Evolutionary conservation across 2,888 invertebrate species (phyloP), one percentile per base, ranked within the genome.

Genomic region (Cylindroiulus punctatus): DNA sequence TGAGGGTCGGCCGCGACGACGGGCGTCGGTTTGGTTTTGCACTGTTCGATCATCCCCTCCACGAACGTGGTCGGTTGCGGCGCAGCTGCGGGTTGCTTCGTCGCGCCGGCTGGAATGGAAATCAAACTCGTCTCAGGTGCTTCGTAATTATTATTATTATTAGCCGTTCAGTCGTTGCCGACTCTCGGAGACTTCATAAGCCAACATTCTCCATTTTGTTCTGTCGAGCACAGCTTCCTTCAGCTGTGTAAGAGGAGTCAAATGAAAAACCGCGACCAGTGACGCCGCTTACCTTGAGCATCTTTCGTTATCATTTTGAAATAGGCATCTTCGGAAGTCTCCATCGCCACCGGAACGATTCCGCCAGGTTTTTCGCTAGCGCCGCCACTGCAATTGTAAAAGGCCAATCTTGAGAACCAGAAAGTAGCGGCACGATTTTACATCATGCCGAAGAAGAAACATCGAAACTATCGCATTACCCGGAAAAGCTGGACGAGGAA

Each of bases 271-370:
- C 7, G 32, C 26, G 4, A 81, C 81, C 1, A 7, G 12, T 36
- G 3, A 14, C 32, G 10, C 47, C 17, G 2, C 47, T 47, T 17
- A 10, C 47, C 17, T 47, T 47, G 47, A 47, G 47, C 47, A 10
- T 47, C 47, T 17, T 47, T 36, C 36, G 36, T 47, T 47, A 47
- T 47, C 14, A 84, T 40, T 42, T 84, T 84, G n/a, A 84, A 84
- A 22, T 85, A 42, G 44, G 57, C 36, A 44, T 47, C 52, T 85
- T 84, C 88, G 47, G 84, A 86, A 14, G 86, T 86, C 84, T 86
- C 86, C 86, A 86, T 86, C 14, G 86, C 81, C 5, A 86, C 44
- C 12, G 86, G 86, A 32, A 81, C 40, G 81, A 3, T 44, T 26
- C 44, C 76, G n/a, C 22, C 42, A n/a, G 82, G n/a, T 81, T 81